Conservation (phyloP, 2,888 invertebrate species). For the Cephonodes hylas region DNA sequence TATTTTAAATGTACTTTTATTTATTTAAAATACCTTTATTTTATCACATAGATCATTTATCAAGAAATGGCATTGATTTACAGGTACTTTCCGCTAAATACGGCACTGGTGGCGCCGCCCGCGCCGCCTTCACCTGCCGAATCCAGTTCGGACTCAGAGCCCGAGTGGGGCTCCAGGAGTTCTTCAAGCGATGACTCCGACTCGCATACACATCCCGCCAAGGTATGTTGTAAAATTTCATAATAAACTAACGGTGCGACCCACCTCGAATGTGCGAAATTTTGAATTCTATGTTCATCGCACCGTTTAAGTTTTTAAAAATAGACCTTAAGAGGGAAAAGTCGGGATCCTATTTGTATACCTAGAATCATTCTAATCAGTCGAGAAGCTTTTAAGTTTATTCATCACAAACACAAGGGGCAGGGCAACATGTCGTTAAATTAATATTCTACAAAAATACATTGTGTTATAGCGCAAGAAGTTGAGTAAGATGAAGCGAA, state of each 20-base stretch:
- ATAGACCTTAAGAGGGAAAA: no score
- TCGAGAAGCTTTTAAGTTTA: no score
- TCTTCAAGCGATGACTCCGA: conserved; percentile 59
- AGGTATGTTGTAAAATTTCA: no score
- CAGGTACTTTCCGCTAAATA: conserved; percentile 95
- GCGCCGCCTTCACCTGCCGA: conserved; percentile 51
- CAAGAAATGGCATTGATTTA: background rate
- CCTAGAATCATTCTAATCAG: no score
- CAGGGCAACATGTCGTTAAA: no score
- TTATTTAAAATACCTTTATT: background rate
- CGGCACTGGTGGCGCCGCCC: conserved; percentile 84
- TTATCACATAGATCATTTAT: background rate
- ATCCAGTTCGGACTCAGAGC: conserved; percentile 62
- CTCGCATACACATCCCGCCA: conserved; percentile 52
- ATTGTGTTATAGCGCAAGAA: conserved; percentile 62
- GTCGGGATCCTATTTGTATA: no score
- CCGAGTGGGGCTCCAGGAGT: conserved; percentile 53
- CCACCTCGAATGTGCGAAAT: no score
- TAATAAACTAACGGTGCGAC: no score
- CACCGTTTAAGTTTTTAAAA: no score
- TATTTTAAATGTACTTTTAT: no score
- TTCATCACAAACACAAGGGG: no score
- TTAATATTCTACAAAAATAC: background rate
- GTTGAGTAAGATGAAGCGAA: conserved; percentile 64
- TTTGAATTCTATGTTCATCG: no score